Evolutionary conservation across 1,140 invertebrate genomes (phyloP), one percentile per base, ranked within the genome.

Genomic region (Drosophila sucinea): DNA sequence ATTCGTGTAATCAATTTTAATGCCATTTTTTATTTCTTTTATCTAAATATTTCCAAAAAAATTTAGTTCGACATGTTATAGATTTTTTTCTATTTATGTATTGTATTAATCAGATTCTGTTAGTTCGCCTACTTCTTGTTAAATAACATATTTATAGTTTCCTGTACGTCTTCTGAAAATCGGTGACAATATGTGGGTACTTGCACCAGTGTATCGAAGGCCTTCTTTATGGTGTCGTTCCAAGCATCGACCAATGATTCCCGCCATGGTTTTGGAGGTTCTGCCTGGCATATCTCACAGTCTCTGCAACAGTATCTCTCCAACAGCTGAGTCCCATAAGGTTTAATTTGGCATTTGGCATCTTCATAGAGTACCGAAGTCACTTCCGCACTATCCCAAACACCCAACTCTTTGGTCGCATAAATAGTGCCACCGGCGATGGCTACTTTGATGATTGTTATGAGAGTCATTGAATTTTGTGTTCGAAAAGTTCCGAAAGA

Each of bases 191-290:
- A 76, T 4, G 0, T 11, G 17, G 73, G 73, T 3, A 44, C 8
- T 1, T 55, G 35, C 0, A 60, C 30, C 29, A 76, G 6, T 2
- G 23, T 10, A 25, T 10, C 1, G 7, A 76, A 76, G 8, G 8
- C 38, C 17, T 55, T 69, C 60, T 76, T 76, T 4, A 77, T 23
- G 5, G 74, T 51, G 2, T 70, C 74, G 23, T 77, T 77, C 74
- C 73, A 77, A 17, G 67, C 74, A 61, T 77, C 74, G 1, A 65
- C 44, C 44, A 54, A 38, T 8, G 73, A 35, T 7, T 77, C 74
- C n/a, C 40, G 67, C 67, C 73, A 77, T 10, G 67, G 60, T 32
- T 70, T 77, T 1, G 40, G 30, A n/a, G 60, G 17, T 3, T 33
- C 17, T 3, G 6, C 3, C 3, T 54, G 25, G 44, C 60, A 60